phyloP scores from a whole-genome alignment of 2,797 vertebrate genomes.

The Diglossa cyanea region DNA sequence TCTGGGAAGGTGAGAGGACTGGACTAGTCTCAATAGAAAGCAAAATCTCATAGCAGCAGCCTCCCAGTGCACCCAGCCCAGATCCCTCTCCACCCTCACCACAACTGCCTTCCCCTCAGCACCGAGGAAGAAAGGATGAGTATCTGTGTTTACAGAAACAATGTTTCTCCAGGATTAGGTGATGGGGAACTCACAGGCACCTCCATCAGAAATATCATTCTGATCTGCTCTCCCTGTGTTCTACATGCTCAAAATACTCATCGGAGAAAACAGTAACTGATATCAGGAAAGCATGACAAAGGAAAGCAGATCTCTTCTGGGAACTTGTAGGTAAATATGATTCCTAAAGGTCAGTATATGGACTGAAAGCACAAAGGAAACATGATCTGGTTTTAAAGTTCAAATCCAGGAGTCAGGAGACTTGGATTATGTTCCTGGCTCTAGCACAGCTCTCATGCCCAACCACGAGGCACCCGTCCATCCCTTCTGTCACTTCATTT shows the following conservation, averaged over 20 bases:
- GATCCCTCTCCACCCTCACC: not conserved
- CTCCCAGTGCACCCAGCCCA: not conserved
- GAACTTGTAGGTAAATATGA: slow-evolving; percentile 15
- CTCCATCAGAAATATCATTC: not conserved
- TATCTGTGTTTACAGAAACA: not conserved
- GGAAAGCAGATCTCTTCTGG: slow-evolving; percentile 63
- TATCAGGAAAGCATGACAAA: slow-evolving; percentile 53
- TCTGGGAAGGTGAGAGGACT: not conserved
- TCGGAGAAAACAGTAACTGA: slow-evolving; percentile 54
- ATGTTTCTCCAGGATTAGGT: not conserved
- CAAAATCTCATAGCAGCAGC: not conserved
- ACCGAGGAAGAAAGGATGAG: not conserved
- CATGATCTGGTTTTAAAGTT: slow-evolving; percentile 53
- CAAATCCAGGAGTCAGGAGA: slow-evolving; percentile 55
- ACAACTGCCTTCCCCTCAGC: not conserved
- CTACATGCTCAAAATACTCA: slow-evolving; percentile 61
- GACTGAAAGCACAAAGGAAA: slow-evolving; percentile 54
- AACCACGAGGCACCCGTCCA: not conserved
- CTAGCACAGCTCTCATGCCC: not conserved
- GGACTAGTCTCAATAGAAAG: not conserved
- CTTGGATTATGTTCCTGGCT: slow-evolving; percentile 51
- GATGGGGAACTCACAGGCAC: not conserved
- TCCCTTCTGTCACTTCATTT: not conserved
- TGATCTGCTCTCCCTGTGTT: slow-evolving; percentile 33
- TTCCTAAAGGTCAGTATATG: slow-evolving; percentile 54